These are phyloP conservation scores for Caradrina clavipalpis DNA, from an alignment of 2,888 invertebrate genomes.

Conservation along the genomic window DNA sequence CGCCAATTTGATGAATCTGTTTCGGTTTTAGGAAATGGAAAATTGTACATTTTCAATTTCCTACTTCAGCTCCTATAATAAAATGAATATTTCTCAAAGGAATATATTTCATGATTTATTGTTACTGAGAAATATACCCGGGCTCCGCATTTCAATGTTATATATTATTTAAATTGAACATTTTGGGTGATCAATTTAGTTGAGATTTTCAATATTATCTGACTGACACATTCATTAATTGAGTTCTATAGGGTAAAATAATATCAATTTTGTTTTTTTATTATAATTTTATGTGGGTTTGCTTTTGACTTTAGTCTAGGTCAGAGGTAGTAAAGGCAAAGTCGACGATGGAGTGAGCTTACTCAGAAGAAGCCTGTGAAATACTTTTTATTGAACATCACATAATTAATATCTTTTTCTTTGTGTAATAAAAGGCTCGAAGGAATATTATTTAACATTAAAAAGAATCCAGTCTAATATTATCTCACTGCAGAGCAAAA, in stretches of 20 bases:
- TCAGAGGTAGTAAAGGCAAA: no score
- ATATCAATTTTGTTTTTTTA: not conserved
- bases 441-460: no score
- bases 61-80: slow-evolving; percentile 17
- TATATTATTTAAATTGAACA: slow-evolving; percentile 30
- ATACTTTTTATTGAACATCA: no score
- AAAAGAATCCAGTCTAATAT: no score
- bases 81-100: slow-evolving; percentile 16
- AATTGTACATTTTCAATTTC: slow-evolving; percentile 34
- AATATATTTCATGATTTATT: slow-evolving; percentile 31
- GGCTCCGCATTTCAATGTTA: not conserved
- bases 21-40: slow-evolving; percentile 28
- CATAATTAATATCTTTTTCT: no score
- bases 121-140: slow-evolving; percentile 1
- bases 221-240: not conserved
- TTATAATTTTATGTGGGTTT: no score
- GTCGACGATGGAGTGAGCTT: no score
- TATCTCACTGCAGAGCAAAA: no score
- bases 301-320: no score
- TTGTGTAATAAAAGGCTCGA: not conserved
- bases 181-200: not conserved
- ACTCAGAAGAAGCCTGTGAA: no score
- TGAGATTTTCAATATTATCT: slow-evolving; percentile 4
- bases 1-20: slow-evolving; percentile 47
- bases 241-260: not conserved